Evolutionary conservation across 2,113 vertebrate species (phyloP).

Genomic region (Corvus moneduloides): DNA sequence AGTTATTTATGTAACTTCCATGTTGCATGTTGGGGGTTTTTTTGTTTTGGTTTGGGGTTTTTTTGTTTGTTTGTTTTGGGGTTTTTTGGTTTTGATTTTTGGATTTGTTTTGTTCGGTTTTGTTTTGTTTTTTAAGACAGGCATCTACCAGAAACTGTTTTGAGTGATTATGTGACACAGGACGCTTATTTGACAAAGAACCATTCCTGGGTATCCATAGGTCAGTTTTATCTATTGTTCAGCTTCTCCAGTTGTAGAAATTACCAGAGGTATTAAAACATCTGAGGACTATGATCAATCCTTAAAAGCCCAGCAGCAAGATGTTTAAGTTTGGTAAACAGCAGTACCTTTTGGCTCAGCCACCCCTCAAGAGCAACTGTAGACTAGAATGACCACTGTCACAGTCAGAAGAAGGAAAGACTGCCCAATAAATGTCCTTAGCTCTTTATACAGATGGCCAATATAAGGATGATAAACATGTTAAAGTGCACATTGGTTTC

Average conservation of each 20-base stretch:
- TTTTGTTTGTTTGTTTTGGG: too few relatives aligned
- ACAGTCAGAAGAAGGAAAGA: not conserved
- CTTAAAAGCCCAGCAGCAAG: not conserved
- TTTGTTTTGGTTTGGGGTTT: too few relatives aligned
- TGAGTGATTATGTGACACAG: not conserved
- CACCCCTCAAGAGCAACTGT: not conserved
- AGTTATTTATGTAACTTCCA: not conserved
- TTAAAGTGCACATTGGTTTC: not conserved
- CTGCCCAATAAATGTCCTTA: not conserved
- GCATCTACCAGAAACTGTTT: not conserved
- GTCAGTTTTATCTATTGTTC: not conserved
- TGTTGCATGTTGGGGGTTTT: too few relatives aligned
- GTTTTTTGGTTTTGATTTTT: not conserved
- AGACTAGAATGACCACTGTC: not conserved
- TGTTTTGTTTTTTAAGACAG: not conserved
- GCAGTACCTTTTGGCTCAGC: not conserved
- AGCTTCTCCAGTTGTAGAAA: not conserved
- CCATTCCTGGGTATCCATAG: not conserved
- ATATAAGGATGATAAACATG: not conserved
- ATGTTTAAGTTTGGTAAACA: not conserved
- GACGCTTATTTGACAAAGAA: not conserved
- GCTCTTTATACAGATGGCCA: fast-evolving
- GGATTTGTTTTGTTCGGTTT: not conserved
- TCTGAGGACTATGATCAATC: not conserved
- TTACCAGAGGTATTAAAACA: not conserved